These are phyloP conservation scores for Etia nguti DNA, from an alignment of 2,113 vertebrate genomes.

Conservation along the genomic window DNA sequence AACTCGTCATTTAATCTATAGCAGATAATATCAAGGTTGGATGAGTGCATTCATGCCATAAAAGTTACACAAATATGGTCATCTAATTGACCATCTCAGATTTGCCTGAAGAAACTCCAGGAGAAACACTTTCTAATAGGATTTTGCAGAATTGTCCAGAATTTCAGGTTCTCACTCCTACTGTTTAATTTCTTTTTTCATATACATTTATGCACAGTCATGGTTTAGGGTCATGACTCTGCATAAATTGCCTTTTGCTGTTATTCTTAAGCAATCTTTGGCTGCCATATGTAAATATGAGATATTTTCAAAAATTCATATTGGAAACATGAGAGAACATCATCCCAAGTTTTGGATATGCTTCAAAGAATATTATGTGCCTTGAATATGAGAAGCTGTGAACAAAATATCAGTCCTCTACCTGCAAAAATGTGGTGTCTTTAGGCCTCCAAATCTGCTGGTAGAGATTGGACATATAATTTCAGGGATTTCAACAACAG, in stretches of 20 bases:
- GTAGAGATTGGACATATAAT: neutral
- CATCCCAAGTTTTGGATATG: neutral
- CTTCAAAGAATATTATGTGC: neutral
- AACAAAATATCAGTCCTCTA: neutral
- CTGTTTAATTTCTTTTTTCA: neutral
- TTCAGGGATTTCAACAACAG: neutral
- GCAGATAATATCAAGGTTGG: neutral
- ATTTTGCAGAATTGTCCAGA: neutral
- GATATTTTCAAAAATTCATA: neutral
- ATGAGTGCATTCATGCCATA: neutral
- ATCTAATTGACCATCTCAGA: neutral
- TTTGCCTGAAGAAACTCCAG: neutral
- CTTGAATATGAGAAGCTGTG: neutral
- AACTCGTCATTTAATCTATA: neutral
- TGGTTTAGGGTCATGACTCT: neutral
- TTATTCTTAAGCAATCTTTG: neutral
- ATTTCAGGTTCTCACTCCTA: neutral
- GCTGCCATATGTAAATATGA: neutral
- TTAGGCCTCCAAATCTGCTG: neutral
- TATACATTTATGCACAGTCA: fast-evolving
- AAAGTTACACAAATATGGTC: neutral
- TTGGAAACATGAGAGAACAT: neutral
- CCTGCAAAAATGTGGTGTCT: neutral
- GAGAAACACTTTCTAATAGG: neutral
- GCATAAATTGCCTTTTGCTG: fast-evolving